Base-by-base conservation (phyloP, 2,888 invertebrate species). In the Cephalotes varians region DNA sequence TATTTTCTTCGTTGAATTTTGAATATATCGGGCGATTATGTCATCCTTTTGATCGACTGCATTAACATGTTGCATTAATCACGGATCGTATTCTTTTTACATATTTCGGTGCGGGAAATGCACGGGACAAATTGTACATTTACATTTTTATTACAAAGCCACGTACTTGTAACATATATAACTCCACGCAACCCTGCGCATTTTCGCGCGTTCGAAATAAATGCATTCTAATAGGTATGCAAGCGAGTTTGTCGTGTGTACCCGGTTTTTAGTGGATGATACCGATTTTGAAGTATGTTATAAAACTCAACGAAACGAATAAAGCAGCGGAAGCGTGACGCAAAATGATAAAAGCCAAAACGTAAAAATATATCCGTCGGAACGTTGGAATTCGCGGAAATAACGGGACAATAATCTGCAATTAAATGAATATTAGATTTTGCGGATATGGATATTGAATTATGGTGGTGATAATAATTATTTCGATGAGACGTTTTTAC, bases 91-190 rank as follows among this genome's bases (percentile, higher is more conserved):
- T 80, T 72, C 74, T 80, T 72, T 71, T 71, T 62, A 74, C 80
- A 80, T 80, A 60, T 80, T 60, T 71, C 77, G 77, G 18, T 56
- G 71, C 71, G 77, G 74, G 64, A 77, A 77, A 77, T 77, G 77
- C 71, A 56, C 44, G 34, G 71, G 77, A n/a, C 77, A 58, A 77
- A 77, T 77, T 77, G 77, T 77, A 71, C 77, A 77, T 77, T 77
- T 77, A 77, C 77, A 77, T 77, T 77, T 77, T 77, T 77, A 77
- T 77, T 77, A 77, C 56, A 71, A 77, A 71, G 56, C 77, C 77
- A 47, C 71, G 77, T 71, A 56, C 77, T 47, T 77, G 77, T 73
- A 73, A 73, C 77, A 56, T 12, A 56, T 12, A 71, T 56, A 71
- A 71, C 77, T 69, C 71, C 34, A 56, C 69, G 77, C 71, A 69